Conservation (phyloP, 1,140 invertebrate species). For the Penaeus vannamei region DNA sequence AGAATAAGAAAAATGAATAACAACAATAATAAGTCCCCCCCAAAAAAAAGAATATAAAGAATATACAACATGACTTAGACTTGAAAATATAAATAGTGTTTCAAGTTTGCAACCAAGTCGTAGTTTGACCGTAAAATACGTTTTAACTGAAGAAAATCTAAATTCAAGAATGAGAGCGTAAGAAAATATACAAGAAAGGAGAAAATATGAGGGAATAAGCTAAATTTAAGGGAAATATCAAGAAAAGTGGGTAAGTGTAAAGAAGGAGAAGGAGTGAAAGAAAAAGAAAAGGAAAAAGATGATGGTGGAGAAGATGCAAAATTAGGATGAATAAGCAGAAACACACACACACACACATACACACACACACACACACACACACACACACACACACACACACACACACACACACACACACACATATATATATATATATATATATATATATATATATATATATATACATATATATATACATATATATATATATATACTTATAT, state of each 20-base stretch:
- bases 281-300: not conserved
- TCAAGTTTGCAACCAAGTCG: no score
- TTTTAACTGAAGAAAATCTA: no score
- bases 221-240: not conserved
- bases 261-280: not conserved
- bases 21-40: no score
- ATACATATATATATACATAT: not conserved
- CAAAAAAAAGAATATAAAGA: no score
- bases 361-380: not conserved
- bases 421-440: conserved; percentile 16
- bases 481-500: not conserved
- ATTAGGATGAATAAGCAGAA: not conserved
- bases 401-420: not conserved
- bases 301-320: not conserved
- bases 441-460: not conserved
- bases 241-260: not conserved
- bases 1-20: no score
- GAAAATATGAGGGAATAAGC: no score
- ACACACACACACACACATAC: not conserved
- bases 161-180: no score
- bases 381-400: not conserved
- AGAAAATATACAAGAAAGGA: no score
- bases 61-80: no score
- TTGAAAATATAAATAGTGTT: no score
- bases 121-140: no score